phyloP scores from a whole-genome alignment of 2,888 invertebrate species.

The Allolobophora icterica region DNA sequence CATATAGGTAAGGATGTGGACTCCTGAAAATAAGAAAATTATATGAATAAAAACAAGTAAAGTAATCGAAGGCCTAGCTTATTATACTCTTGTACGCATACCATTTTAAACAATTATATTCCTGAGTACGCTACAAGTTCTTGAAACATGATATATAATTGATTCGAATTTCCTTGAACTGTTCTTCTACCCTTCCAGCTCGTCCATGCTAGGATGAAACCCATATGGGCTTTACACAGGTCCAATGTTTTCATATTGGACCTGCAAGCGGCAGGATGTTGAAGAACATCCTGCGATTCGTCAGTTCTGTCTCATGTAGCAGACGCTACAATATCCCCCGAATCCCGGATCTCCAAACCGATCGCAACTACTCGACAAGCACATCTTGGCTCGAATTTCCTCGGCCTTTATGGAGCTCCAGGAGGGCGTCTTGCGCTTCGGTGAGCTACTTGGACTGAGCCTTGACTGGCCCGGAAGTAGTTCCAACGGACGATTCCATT shows the following conservation, averaged over 20 bases:
- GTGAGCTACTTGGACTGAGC: background rate
- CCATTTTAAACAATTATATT: background rate
- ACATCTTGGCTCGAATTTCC: slow-evolving; percentile 28
- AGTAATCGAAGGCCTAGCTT: too few species aligned
- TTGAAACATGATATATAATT: background rate
- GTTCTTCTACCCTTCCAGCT: background rate
- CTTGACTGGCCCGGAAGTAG: background rate
- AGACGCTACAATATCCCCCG: background rate
- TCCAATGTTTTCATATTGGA: too few species aligned
- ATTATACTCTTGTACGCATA: too few species aligned
- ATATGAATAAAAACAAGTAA: too few species aligned
- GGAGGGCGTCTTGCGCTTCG: background rate
- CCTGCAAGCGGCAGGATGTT: background rate
- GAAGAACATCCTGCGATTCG: background rate
- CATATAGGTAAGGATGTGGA: too few species aligned
- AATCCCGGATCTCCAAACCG: slow-evolving; percentile 19
- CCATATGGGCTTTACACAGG: too few species aligned
- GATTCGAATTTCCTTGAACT: background rate
- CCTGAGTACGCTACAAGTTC: background rate
- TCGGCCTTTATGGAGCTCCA: background rate
- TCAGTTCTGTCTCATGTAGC: background rate
- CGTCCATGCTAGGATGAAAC: too few species aligned
- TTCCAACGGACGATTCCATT: background rate
- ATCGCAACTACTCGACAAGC: background rate
- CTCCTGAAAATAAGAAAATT: too few species aligned